A percentile compares a stretch with the other conserved stretches of the same genome.
phyloP scores from a whole-genome alignment of 2,888 invertebrate species.

The Drosophila dives region DNA sequence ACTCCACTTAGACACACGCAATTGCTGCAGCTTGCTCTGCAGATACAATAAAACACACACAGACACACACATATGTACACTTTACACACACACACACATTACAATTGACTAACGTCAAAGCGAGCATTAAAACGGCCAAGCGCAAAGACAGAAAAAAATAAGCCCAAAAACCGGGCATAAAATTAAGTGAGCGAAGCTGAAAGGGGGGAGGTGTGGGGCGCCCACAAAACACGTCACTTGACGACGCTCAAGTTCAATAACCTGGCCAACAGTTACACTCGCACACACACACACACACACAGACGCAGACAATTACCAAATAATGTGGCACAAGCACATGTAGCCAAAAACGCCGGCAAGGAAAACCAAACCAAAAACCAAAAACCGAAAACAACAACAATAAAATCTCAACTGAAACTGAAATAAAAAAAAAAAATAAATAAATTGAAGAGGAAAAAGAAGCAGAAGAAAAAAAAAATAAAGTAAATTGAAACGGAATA shows the following conservation, averaged over 20 bases:
- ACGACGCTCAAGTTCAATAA: constrained; percentile 79
- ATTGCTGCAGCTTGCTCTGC: constrained; percentile 27
- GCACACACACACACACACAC: constrained; percentile 47
- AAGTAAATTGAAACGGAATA: constrained; percentile 76
- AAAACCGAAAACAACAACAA: constrained; percentile 15
- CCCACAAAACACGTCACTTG: constrained; percentile 69
- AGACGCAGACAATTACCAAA: constrained; percentile 67
- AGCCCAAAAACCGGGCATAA: constrained; percentile 37
- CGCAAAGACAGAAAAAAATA: constrained; percentile 46
- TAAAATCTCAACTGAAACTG: constrained; percentile 29
- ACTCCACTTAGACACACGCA: constrained; percentile 24
- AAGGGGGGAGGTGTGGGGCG: constrained; percentile 15
- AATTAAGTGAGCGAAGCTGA: constrained; percentile 12
- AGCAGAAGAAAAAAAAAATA: constrained; percentile 27
- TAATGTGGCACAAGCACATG: constrained; percentile 77
- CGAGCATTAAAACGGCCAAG: constrained; percentile 59
- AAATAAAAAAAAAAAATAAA: constrained; percentile 4
- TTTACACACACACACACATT: constrained; percentile 17
- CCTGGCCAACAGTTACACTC: constrained; percentile 74
- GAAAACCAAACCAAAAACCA: constrained; percentile 24
- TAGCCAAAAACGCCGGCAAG: constrained; percentile 70
- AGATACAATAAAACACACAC: constrained; percentile 34
- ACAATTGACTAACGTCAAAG: constrained; percentile 71
- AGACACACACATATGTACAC: constrained; percentile 7
- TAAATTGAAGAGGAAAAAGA: constrained; percentile 4